Evolutionary conservation across 2,797 vertebrate genomes (phyloP), one percentile per base, ranked within the genome.

Genomic region (Cyprinodon diabolis): DNA sequence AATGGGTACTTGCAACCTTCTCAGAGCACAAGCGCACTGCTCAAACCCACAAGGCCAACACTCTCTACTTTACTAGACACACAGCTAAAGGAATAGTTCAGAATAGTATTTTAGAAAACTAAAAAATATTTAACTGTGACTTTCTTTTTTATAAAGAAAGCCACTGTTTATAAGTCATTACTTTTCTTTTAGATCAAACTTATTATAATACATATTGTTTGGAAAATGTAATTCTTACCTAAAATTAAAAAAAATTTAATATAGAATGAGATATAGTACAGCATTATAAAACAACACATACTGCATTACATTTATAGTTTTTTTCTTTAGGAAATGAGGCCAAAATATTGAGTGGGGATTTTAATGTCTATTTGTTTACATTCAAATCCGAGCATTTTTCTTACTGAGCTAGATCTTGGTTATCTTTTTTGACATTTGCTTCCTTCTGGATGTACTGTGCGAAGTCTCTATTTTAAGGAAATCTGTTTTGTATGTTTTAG

Each of bases 401-500:
- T 67, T 35, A 56, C 48, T 58, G 21, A 52, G 17, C 6, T 51
- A 45, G 6, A 66, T 55, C 43, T 47, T 4, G 55, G 17, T 54
- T 23, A 57, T 37, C 30, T 63, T 66, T 71, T 43, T 56, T 23
- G 30, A 58, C 19, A 25, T 76, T 65, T 45, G 14, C 71, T 35
- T 45, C 37, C 35, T 54, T 45, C 23, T 71, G 37, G 37, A 17
- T 1, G 10, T 45, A 66, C 11, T 19, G n/a, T n/a, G 51, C 48
- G 75, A 57, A 70, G 2, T 21, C 48, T 30, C 21, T 60, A 43
- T 68, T 80, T 75, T 47, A 60, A n/a, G n/a, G 3, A 14, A 72
- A 13, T 49, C 21, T 54, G 58, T 75, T 48, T 73, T 70, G 72
- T 63, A 57, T 8, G 35, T 63, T 63, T 69, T 40, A 78, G 66